These are phyloP conservation scores for Myotis findleyi DNA, from an alignment of 2,797 vertebrate genomes.

Conservation along the genomic window DNA sequence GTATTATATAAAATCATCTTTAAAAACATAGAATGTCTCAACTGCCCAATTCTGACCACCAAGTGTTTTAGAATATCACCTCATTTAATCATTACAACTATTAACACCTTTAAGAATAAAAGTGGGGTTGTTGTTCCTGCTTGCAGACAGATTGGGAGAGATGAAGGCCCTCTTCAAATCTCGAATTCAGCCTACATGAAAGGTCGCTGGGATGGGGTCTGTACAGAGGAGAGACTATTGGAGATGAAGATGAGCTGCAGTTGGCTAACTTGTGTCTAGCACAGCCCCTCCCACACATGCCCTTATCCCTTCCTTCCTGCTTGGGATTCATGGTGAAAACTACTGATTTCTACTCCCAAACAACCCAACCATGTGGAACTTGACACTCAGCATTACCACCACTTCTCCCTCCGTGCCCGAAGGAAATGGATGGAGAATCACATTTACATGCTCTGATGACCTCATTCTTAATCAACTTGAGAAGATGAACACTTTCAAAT, in stretches of 20 bases:
- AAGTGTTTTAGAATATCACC: background rate
- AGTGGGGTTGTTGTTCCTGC: background rate
- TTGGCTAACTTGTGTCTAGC: fast-evolving
- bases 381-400: background rate
- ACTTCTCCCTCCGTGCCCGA: background rate
- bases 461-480: background rate
- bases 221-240: background rate
- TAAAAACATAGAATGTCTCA: background rate
- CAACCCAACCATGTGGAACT: background rate
- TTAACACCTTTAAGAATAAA: background rate
- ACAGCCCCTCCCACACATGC: fast-evolving
- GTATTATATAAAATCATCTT: constrained; percentile 24
- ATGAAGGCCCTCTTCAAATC: background rate
- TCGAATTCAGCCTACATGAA: background rate
- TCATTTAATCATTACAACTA: background rate
- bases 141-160: background rate
- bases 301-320: background rate
- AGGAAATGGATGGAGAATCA: background rate
- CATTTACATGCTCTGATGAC: background rate
- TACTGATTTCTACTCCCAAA: background rate
- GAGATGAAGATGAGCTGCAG: background rate
- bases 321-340: background rate
- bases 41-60: background rate
- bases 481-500: background rate
- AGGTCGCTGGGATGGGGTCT: background rate